Conservation (phyloP, 2,797 vertebrate species). For the Gallinago nigripennis region DNA sequence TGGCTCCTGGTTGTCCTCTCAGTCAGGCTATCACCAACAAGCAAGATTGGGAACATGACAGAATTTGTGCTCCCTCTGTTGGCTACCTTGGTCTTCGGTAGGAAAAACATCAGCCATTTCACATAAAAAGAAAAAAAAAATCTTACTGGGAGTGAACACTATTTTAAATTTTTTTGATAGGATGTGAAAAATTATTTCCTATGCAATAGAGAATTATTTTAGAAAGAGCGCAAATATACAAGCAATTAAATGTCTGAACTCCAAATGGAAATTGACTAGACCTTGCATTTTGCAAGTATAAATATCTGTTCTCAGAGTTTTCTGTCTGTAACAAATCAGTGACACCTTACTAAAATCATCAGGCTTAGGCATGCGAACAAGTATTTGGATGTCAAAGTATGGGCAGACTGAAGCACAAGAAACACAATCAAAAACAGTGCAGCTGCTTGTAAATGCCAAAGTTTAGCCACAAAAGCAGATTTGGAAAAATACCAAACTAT, state of each 20-base stretch:
- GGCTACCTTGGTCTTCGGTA: not conserved
- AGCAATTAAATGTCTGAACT: not conserved
- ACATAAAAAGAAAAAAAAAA: not conserved
- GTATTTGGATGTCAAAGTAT: not conserved
- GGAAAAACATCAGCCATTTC: not conserved
- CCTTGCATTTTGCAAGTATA: not conserved
- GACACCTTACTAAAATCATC: not conserved
- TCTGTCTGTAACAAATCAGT: not conserved
- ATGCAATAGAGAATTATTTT: not conserved
- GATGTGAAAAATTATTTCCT: not conserved
- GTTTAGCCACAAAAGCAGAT: not conserved
- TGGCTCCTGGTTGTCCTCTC: not conserved
- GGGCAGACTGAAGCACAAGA: not conserved
- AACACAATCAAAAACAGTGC: not conserved
- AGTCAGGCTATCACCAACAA: not conserved
- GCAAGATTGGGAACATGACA: not conserved
- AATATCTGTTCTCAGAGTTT: not conserved
- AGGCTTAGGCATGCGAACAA: not conserved
- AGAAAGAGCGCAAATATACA: not conserved
- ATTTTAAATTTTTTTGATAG: not conserved
- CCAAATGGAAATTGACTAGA: not conserved
- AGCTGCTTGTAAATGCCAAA: not conserved
- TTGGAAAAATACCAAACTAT: not conserved
- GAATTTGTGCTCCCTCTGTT: conserved; percentile 44
- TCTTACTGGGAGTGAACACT: not conserved